Conservation (phyloP, 2,113 vertebrate species). For the Vidua macroura region DNA sequence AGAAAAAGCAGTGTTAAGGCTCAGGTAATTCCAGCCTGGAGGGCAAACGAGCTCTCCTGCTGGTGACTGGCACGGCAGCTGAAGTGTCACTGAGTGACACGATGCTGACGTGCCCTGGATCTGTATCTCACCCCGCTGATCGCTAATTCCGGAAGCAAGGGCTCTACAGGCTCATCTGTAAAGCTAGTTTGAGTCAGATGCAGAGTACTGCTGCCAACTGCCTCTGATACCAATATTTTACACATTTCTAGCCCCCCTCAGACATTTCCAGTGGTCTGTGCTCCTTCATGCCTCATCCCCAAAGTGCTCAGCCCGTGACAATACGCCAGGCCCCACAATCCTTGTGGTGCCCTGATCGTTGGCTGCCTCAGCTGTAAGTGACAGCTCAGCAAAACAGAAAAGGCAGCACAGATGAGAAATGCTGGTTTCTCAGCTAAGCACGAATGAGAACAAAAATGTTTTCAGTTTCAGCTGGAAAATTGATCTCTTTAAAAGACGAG, state of each 20-base stretch:
- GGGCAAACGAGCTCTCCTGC: not conserved
- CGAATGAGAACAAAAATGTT: constrained; percentile 69
- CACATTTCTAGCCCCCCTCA: fast-evolving
- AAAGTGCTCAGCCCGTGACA: not conserved
- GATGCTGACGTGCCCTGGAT: not conserved
- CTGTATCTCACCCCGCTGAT: not conserved
- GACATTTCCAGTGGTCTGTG: not conserved
- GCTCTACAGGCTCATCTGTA: not conserved
- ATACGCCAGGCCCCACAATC: not conserved
- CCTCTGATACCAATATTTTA: not conserved
- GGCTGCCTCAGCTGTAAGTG: constrained; percentile 27
- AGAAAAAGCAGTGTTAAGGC: not conserved
- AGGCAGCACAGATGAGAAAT: constrained; percentile 66
- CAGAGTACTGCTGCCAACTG: not conserved
- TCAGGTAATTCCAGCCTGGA: not conserved
- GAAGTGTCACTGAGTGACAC: not conserved
- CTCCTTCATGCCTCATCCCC: not conserved
- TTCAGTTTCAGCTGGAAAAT: constrained; percentile 83
- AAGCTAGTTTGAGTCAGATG: not conserved
- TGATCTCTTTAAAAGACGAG: constrained; percentile 67
- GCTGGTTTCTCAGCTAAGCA: constrained; percentile 72
- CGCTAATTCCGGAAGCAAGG: not conserved
- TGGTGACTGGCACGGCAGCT: not conserved
- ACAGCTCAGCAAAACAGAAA: constrained; percentile 62
- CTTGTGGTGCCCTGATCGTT: not conserved